phyloP scores from a whole-genome alignment of 2,888 invertebrate genomes.

The Alloscopus bannaensis region DNA sequence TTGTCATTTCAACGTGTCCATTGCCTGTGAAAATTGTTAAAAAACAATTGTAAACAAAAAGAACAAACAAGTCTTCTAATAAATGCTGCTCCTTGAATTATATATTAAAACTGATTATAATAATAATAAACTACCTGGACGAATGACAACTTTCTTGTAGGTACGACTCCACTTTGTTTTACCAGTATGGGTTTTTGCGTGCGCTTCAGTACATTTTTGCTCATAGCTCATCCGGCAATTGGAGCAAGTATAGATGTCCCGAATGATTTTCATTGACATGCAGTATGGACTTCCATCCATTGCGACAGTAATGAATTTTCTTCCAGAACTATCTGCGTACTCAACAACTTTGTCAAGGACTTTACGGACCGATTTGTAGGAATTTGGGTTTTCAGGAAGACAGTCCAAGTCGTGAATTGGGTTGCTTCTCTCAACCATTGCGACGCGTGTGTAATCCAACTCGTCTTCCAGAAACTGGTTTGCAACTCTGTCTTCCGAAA shows the following conservation, averaged over 20 bases:
- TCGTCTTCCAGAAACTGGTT: too few relatives aligned
- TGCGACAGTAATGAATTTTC: not conserved
- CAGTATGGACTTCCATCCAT: constrained; percentile 12
- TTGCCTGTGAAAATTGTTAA: not conserved
- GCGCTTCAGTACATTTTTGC: too few relatives aligned
- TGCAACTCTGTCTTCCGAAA: not conserved
- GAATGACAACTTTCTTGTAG: constrained; percentile 8
- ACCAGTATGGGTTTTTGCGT: not conserved
- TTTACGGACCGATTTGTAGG: not conserved
- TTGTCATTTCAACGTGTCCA: constrained; percentile 16
- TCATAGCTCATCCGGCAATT: too few relatives aligned
- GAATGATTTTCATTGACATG: not conserved
- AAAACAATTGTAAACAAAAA: not conserved
- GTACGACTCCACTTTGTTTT: not conserved
- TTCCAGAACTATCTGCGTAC: not conserved
- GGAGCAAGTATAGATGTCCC: not conserved
- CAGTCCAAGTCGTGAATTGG: constrained; percentile 6
- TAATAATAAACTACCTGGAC: not conserved
- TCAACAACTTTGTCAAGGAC: constrained; percentile 13
- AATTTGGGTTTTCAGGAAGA: constrained; percentile 17
- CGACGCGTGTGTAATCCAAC: too few relatives aligned
- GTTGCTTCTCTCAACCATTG: too few relatives aligned
- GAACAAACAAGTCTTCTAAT: not conserved
- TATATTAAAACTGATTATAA: not conserved
- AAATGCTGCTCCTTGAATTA: not conserved